Evolutionary conservation across 2,888 invertebrate genomes (phyloP).

Genomic region (Byasa hedistus): DNA sequence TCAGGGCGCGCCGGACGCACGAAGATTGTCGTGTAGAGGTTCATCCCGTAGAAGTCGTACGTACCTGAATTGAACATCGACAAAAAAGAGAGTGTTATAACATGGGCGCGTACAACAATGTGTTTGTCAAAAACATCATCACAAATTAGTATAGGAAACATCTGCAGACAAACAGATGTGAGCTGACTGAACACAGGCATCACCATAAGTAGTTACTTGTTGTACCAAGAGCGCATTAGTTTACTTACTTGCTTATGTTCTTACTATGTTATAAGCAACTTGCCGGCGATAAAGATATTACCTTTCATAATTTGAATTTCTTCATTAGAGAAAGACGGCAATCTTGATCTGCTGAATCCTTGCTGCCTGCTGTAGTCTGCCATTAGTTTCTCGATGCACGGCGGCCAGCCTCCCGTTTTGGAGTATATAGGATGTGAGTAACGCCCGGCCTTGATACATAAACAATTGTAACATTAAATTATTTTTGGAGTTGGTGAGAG

Average conservation of each 20-base stretch:
- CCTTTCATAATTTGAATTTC: slow-evolving; percentile 54
- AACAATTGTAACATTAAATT: too few relatives aligned
- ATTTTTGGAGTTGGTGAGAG: too few relatives aligned
- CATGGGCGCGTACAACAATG: too few relatives aligned
- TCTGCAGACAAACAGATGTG: too few relatives aligned
- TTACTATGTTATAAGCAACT: too few relatives aligned
- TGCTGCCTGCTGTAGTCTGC: slow-evolving; percentile 57
- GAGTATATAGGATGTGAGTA: slow-evolving; percentile 68
- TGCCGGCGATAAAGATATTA: slow-evolving; percentile 28
- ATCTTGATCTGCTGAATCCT: slow-evolving; percentile 60
- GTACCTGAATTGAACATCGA: slow-evolving; percentile 50
- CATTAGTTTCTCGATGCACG: slow-evolving; percentile 58
- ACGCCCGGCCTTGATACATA: slow-evolving; percentile 56
- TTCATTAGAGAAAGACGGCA: slow-evolving; percentile 60
- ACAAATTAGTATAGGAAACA: too few relatives aligned
- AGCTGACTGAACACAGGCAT: too few relatives aligned
- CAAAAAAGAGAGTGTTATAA: too few relatives aligned
- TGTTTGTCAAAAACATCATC: too few relatives aligned
- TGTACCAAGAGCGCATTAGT: too few relatives aligned
- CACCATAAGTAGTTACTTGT: too few relatives aligned
- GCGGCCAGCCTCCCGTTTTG: slow-evolving; percentile 73
- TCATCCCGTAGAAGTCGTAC: slow-evolving; percentile 73
- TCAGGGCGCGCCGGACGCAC: slow-evolving; percentile 34
- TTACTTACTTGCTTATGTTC: too few relatives aligned
- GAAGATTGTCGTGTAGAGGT: slow-evolving; percentile 64